These are phyloP conservation scores for Drosophila koepferae DNA, from an alignment of 2,888 invertebrate genomes.

Conservation along the genomic window DNA sequence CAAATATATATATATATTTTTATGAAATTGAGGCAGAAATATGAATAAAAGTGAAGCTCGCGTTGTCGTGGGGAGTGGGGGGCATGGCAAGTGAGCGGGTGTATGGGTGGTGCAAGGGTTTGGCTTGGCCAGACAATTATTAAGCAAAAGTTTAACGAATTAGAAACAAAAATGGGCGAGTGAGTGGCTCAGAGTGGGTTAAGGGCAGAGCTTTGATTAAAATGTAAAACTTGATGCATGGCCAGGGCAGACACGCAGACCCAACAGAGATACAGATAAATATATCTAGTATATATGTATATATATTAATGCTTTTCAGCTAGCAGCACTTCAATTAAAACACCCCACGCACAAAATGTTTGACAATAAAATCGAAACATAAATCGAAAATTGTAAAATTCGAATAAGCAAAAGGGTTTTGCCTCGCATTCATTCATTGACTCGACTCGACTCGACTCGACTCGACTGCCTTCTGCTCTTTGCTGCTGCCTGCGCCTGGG, in stretches of 20 bases:
- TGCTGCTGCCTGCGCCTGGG: conserved; percentile 57
- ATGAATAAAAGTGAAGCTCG: conserved; percentile 76
- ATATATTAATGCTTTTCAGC: neutral
- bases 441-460: conserved; percentile 1
- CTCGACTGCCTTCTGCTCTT: conserved; percentile 12
- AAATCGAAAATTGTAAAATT: conserved; percentile 79
- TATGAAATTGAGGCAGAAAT: conserved; percentile 62
- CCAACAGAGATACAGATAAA: neutral
- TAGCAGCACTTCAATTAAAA: conserved; percentile 38
- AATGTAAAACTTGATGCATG: conserved; percentile 53
- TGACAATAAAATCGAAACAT: conserved; percentile 79
- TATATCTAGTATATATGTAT: neutral
- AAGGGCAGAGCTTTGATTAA: conserved; percentile 61
- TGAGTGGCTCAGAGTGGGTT: conserved; percentile 40
- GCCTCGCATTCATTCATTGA: conserved; percentile 1
- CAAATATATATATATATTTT: conserved; percentile 47
- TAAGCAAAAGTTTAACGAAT: conserved; percentile 81
- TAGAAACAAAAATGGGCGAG: conserved; percentile 68
- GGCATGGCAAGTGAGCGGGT: neutral
- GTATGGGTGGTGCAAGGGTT: conserved; percentile 29
- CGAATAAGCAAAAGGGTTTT: conserved; percentile 65
- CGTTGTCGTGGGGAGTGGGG: conserved; percentile 22
- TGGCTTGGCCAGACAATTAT: conserved; percentile 79
- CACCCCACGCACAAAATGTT: conserved; percentile 51
- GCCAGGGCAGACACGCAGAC: conserved; percentile 6